Conservation (phyloP, 2,797 vertebrate species). For the Xerus rutilus region DNA sequence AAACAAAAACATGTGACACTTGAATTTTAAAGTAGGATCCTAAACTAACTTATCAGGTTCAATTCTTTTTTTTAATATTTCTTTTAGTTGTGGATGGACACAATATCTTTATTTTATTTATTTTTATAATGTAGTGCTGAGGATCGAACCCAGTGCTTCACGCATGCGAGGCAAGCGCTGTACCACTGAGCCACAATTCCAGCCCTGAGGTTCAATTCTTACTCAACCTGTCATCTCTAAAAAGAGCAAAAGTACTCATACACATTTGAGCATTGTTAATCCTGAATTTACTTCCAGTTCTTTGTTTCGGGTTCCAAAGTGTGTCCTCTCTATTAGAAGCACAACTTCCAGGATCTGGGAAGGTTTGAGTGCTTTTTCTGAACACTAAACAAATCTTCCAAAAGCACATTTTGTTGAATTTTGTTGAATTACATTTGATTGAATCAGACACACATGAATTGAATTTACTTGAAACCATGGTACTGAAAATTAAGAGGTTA, state of each 20-base stretch:
- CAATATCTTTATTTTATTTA: no score
- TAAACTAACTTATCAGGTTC: neutral
- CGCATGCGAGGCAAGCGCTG: no score
- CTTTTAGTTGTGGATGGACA: no score
- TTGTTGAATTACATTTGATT: slow-evolving; percentile 34
- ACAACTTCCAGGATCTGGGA: neutral
- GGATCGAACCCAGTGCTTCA: no score
- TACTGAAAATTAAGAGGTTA: slow-evolving; percentile 45
- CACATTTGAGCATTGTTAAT: neutral
- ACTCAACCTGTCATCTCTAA: neutral
- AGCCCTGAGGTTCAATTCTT: neutral
- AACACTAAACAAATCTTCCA: slow-evolving; percentile 34
- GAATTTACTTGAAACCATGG: slow-evolving; percentile 54
- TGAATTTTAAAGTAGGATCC: slow-evolving; percentile 7
- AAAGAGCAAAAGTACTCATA: neutral
- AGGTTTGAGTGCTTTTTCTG: neutral
- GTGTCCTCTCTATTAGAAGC: neutral
- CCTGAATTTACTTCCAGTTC: neutral
- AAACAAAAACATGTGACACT: neutral
- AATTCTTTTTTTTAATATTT: neutral
- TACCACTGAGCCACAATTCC: no score
- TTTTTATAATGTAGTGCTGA: no score
- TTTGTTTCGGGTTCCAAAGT: neutral
- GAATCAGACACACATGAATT: slow-evolving; percentile 32
- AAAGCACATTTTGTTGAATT: slow-evolving; percentile 54